These are phyloP conservation scores for Melanerpes formicivorus DNA, from an alignment of 2,113 vertebrate species.

Conservation along the genomic window DNA sequence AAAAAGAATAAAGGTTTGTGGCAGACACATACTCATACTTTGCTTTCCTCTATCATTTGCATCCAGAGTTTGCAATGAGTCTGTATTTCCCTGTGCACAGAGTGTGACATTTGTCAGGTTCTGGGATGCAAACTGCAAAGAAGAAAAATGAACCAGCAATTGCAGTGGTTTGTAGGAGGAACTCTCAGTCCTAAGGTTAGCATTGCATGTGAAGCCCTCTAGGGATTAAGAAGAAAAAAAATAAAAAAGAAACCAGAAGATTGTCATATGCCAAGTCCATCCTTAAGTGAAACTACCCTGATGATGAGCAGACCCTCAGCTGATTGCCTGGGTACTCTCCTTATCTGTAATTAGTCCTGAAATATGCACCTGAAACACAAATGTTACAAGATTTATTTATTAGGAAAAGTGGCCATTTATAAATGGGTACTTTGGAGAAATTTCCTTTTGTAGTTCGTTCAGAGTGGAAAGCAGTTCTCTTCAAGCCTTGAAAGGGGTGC, in stretches of 20 bases:
- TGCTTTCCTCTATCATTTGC: neutral
- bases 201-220: rapidly evolving
- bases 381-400: neutral
- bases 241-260: too few relatives aligned
- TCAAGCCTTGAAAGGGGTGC: slow-evolving; percentile 51
- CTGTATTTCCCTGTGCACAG: neutral
- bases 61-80: neutral
- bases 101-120: neutral
- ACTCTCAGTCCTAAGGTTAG: neutral
- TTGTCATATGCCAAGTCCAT: neutral
- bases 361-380: slow-evolving; percentile 27
- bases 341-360: neutral
- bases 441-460: slow-evolving; percentile 67
- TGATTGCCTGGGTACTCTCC: neutral
- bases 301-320: neutral
- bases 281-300: neutral
- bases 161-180: neutral
- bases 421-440: slow-evolving; percentile 20
- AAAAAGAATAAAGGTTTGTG: neutral
- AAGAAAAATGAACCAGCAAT: neutral
- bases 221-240: neutral
- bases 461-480: slow-evolving; percentile 62
- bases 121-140: neutral
- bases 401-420: neutral
- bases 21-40: neutral